A percentile compares a stretch with the other conserved stretches of the same genome.
phyloP scores from a whole-genome alignment of 2,797 vertebrate genomes.

The Euphonia xanthogaster region DNA sequence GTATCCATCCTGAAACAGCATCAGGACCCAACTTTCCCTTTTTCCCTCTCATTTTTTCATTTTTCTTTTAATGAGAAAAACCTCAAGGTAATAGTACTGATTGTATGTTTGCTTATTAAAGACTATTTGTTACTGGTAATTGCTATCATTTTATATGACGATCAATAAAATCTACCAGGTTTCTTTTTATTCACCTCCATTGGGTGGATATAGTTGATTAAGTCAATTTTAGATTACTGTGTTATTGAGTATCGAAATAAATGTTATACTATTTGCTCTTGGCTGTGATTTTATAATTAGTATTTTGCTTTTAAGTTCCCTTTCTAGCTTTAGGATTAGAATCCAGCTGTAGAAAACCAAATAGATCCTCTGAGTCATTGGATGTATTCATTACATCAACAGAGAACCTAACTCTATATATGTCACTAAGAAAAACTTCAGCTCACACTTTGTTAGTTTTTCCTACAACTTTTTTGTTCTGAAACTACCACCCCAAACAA shows the following conservation, averaged over 20 bases:
- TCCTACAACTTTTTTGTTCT: background rate
- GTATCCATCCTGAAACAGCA: background rate
- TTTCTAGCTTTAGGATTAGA: constrained; percentile 18
- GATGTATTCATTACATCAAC: background rate
- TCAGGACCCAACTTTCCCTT: background rate
- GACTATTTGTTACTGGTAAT: constrained; percentile 52
- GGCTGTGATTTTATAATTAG: constrained; percentile 58
- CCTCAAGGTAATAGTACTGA: background rate
- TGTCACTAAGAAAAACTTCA: background rate
- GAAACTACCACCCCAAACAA: background rate
- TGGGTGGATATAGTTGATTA: constrained; percentile 43
- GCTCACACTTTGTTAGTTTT: background rate
- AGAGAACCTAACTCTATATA: background rate
- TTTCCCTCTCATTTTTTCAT: fast-evolving
- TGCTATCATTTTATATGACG: constrained; percentile 29
- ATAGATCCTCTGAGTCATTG: background rate
- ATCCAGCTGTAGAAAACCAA: background rate
- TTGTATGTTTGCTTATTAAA: constrained; percentile 28
- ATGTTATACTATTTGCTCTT: background rate
- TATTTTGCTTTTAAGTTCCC: constrained; percentile 45
- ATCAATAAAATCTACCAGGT: constrained; percentile 1
- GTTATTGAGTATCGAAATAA: constrained; percentile 8
- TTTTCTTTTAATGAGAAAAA: background rate
- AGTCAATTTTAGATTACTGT: constrained; percentile 22
- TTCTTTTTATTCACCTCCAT: constrained; percentile 28